phyloP scores from a whole-genome alignment of 2,797 vertebrate genomes.

The Molossus alvarezi region DNA sequence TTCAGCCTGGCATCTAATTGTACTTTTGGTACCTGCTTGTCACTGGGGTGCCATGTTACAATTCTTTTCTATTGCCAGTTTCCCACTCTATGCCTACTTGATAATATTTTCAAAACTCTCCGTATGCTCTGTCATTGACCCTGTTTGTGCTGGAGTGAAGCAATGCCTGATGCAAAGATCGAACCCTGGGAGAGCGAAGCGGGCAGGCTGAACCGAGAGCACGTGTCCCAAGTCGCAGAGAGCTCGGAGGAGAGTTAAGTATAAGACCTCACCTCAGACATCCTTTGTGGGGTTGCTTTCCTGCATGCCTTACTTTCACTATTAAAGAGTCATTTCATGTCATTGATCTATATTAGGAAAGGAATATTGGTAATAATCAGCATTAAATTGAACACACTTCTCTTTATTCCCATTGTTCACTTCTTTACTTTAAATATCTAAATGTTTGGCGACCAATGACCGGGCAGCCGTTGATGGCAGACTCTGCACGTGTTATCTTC shows the following conservation, averaged over 20 bases:
- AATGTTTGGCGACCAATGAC: not conserved
- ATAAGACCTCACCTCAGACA: not conserved
- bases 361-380: not conserved
- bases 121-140: not conserved
- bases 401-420: not conserved
- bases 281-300: not conserved
- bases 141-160: not conserved
- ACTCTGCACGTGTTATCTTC: not conserved
- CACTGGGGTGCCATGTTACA: not conserved
- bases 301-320: not conserved
- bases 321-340: not conserved
- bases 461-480: not conserved
- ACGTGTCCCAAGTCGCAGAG: not conserved
- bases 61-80: not conserved
- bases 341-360: not conserved
- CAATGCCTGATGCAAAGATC: not conserved
- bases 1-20: not conserved
- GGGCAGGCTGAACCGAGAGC: not conserved
- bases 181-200: not conserved
- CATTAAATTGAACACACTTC: not conserved
- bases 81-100: not conserved
- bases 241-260: not conserved
- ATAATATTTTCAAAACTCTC: not conserved
- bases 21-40: not conserved
- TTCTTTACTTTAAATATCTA: not conserved